Percentiles rank a stretch among this genome's conserved stretches.
phyloP scores from a whole-genome alignment of 2,113 vertebrate genomes.

The Podarcis muralis region DNA sequence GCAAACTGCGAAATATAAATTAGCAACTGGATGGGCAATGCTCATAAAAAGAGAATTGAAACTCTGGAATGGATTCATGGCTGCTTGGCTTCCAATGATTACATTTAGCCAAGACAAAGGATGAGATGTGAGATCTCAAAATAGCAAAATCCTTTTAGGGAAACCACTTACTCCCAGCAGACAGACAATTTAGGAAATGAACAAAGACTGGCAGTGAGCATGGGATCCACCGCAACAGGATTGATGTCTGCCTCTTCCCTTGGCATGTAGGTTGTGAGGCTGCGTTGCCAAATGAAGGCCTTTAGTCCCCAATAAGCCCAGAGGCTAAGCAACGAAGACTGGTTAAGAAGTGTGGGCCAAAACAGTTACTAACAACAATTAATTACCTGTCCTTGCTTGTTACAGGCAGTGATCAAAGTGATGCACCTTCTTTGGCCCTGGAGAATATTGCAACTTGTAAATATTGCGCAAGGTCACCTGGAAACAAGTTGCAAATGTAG shows the following conservation, averaged over 20 bases:
- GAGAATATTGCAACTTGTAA: background rate
- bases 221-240: constrained; percentile 33
- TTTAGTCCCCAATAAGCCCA: constrained; percentile 55
- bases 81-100: background rate
- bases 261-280: fast-evolving
- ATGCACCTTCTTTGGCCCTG: constrained; percentile 13
- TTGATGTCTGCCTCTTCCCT: constrained; percentile 19
- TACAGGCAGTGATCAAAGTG: constrained; percentile 59
- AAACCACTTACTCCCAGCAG: background rate
- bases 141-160: background rate
- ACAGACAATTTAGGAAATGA: background rate
- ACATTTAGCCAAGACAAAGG: background rate
- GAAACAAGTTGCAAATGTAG: background rate
- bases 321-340: constrained; percentile 54
- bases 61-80: constrained; percentile 29
- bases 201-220: background rate
- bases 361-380: constrained; percentile 57
- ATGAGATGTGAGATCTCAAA: background rate
- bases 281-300: constrained; percentile 53
- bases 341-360: constrained; percentile 44
- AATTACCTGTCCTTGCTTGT: constrained; percentile 58
- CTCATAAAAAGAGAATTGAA: constrained; percentile 23
- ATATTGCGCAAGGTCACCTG: constrained; percentile 35
- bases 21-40: constrained; percentile 32
- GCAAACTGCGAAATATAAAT: constrained; percentile 31